Percentiles rank a stretch among this genome's conserved stretches.
Evolutionary conservation across 2,888 invertebrate genomes (phyloP).

Genomic region (Caprella mutica): DNA sequence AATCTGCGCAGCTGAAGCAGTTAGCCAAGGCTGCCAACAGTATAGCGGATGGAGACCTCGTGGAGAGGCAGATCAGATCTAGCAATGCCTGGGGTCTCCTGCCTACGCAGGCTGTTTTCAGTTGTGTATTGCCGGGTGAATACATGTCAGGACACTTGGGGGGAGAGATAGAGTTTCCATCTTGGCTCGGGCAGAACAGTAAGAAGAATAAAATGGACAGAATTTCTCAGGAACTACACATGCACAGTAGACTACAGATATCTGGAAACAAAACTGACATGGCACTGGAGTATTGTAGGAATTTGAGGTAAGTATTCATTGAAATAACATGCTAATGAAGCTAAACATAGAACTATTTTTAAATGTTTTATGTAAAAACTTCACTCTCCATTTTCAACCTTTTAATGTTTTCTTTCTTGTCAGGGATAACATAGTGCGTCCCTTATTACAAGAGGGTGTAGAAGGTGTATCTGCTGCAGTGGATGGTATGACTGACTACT

Average conservation of each 20-base stretch:
- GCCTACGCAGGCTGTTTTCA: conserved; percentile 68
- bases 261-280: conserved; percentile 56
- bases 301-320: too few species aligned
- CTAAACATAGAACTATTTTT: too few species aligned
- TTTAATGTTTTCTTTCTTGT: too few species aligned
- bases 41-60: conserved; percentile 71
- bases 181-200: conserved; percentile 94
- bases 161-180: conserved; percentile 76
- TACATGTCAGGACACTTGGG: conserved; percentile 66
- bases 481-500: conserved; percentile 61
- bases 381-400: too few species aligned
- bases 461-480: conserved; percentile 56
- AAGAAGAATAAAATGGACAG: conserved; percentile 66
- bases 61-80: conserved; percentile 68
- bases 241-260: conserved; percentile 63
- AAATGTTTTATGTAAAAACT: too few species aligned
- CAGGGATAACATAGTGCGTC: conserved; percentile 56
- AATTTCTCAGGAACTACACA: conserved; percentile 67
- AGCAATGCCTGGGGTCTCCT: conserved; percentile 66
- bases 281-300: conserved; percentile 75
- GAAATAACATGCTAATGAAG: too few species aligned
- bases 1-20: conserved; percentile 51
- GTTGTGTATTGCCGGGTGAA: conserved; percentile 81
- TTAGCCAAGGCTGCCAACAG: conserved; percentile 72
- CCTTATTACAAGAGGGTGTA: conserved; percentile 55